These are phyloP conservation scores for Sycophaga agraensis DNA, from an alignment of 1,140 invertebrate genomes.

Conservation along the genomic window DNA sequence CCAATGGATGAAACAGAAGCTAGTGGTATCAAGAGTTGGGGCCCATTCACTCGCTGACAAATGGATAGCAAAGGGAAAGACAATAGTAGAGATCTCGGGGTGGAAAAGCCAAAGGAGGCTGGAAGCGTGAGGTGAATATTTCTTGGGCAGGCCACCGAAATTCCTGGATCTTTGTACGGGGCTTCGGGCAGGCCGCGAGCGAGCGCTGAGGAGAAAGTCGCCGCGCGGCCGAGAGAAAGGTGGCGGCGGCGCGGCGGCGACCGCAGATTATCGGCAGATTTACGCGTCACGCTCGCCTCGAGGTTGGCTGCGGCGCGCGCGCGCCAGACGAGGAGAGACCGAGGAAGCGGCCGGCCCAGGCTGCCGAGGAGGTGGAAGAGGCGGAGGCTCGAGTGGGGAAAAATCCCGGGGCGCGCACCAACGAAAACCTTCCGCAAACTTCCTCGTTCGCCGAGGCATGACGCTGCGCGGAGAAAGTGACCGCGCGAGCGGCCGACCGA, in stretches of 20 bases:
- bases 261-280: constrained; percentile 30
- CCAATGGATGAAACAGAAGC: too few species aligned
- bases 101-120: background rate
- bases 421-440: constrained; percentile 27
- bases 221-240: constrained; percentile 10
- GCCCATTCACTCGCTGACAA: too few species aligned
- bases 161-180: background rate
- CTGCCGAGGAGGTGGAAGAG: background rate
- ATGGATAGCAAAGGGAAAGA: too few species aligned
- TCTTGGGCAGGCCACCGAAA: background rate
- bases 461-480: constrained; percentile 6
- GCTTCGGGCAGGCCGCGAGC: too few species aligned
- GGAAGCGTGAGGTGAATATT: too few species aligned
- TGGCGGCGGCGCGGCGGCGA: too few species aligned
- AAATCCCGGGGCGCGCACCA: background rate
- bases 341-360: constrained; percentile 1
- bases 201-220: constrained; percentile 2
- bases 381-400: background rate
- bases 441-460: constrained; percentile 37
- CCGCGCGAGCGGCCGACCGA: background rate
- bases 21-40: too few species aligned
- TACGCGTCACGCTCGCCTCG: constrained; percentile 24
- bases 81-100: too few species aligned
- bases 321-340: constrained; percentile 1
- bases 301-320: background rate